phyloP scores from a whole-genome alignment of 2,113 vertebrate species.

The Zootoca vivipara region DNA sequence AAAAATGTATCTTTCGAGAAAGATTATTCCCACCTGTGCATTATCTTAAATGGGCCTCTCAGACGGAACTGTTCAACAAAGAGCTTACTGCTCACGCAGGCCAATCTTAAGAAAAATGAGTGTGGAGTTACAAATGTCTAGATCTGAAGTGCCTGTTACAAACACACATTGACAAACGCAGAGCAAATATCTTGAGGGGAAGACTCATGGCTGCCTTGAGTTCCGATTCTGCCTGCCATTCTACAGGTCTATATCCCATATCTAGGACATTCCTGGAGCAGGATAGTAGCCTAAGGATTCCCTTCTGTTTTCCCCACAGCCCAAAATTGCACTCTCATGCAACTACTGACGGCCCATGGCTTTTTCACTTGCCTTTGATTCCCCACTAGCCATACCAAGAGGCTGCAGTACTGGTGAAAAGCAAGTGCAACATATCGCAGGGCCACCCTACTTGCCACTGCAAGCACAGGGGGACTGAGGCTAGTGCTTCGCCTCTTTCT shows the following conservation, averaged over 20 bases:
- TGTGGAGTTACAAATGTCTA: not conserved
- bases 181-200: not conserved
- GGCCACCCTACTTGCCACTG: too few species aligned
- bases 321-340: not conserved
- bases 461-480: too few species aligned
- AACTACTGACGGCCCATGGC: not conserved
- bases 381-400: not conserved
- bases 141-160: not conserved
- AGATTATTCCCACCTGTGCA: slow-evolving; percentile 7
- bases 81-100: not conserved
- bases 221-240: not conserved
- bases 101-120: not conserved
- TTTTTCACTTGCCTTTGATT: not conserved
- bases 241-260: not conserved
- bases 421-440: not conserved
- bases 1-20: not conserved
- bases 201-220: not conserved
- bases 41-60: slow-evolving; percentile 21
- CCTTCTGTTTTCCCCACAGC: not conserved
- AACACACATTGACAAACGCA: not conserved
- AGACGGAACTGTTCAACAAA: not conserved
- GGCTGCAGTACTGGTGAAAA: too few species aligned
- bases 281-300: not conserved
- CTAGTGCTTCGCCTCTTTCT: not conserved
- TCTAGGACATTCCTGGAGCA: not conserved